Conservation (phyloP, 2,797 vertebrate genomes). For the Amphiprion clarkii region DNA sequence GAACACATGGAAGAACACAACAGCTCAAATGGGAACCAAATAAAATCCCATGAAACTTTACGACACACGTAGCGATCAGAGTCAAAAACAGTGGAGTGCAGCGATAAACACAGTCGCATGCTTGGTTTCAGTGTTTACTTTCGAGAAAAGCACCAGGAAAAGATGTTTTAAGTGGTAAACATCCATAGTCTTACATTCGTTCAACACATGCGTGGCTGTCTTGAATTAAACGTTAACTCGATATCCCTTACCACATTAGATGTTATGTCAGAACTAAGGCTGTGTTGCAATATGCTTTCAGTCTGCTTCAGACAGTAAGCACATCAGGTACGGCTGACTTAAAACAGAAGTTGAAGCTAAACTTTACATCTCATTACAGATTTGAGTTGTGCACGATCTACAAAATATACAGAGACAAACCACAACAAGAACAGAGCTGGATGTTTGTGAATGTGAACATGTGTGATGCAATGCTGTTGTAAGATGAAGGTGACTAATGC, state of each 20-base stretch:
- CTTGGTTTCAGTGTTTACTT: background rate
- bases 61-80: constrained; percentile 21
- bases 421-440: background rate
- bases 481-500: background rate
- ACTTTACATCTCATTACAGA: background rate
- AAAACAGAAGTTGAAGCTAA: background rate
- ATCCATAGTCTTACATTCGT: background rate
- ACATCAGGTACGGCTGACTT: background rate
- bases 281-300: background rate
- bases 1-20: constrained; percentile 39
- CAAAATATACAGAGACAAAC: background rate
- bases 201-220: background rate
- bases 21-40: constrained; percentile 28
- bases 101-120: constrained; percentile 12
- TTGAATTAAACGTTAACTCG: background rate
- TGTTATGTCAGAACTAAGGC: background rate
- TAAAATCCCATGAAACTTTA: constrained; percentile 32
- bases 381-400: background rate
- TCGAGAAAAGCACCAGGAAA: constrained; percentile 10
- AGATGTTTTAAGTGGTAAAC: background rate
- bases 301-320: background rate
- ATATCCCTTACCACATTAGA: background rate
- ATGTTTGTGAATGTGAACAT: constrained; percentile 17
- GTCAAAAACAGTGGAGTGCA: constrained; percentile 19
- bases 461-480: constrained; percentile 20